phyloP scores from a whole-genome alignment of 2,797 vertebrate genomes.

The Diceros bicornis region DNA sequence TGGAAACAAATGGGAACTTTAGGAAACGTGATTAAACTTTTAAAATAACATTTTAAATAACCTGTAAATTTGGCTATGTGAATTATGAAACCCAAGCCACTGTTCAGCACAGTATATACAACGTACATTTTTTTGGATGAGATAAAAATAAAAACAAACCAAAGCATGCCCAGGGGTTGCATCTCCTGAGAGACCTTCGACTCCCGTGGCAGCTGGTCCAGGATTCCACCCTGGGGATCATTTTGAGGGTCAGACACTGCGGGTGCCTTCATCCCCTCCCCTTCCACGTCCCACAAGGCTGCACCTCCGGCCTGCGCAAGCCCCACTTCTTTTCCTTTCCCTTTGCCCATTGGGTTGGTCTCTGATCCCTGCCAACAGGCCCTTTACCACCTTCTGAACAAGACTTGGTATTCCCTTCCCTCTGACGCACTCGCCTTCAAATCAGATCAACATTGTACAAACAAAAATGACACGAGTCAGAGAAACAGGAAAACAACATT shows the following conservation, averaged over 20 bases:
- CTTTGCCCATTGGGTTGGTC: not conserved
- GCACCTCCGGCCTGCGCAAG: not conserved
- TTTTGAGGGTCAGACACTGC: not conserved
- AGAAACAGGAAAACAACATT: not conserved
- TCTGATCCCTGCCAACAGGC: not conserved
- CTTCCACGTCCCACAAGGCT: rapidly evolving
- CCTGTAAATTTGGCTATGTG: not conserved
- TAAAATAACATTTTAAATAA: not conserved
- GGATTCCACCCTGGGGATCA: not conserved
- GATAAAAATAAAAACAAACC: not conserved
- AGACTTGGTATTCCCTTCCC: not conserved
- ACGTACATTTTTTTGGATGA: not conserved
- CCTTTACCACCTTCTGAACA: not conserved
- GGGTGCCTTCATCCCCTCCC: not conserved
- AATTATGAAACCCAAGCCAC: not conserved
- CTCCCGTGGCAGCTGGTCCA: not conserved
- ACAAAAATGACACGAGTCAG: not conserved
- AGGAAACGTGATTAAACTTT: not conserved
- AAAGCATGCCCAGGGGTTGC: not conserved
- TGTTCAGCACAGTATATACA: not conserved
- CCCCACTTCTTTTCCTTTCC: too few relatives aligned
- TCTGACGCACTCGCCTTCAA: not conserved
- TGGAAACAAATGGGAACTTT: not conserved
- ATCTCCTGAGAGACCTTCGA: not conserved
- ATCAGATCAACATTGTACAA: not conserved